These are phyloP conservation scores for Exaiptasia diaphana DNA, from an alignment of 64 coral and sea anemone species.

Conservation along the genomic window DNA sequence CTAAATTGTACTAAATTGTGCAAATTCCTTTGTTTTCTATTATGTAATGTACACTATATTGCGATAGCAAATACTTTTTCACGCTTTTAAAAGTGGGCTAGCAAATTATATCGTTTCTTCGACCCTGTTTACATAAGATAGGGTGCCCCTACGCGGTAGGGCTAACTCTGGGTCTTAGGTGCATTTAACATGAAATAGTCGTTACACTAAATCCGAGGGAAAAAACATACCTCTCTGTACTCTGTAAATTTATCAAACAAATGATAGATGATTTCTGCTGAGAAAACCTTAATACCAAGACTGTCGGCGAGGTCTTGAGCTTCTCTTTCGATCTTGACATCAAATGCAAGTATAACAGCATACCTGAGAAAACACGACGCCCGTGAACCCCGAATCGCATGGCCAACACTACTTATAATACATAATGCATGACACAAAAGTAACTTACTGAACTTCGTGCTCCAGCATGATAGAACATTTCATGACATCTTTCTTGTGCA, in stretches of 20 bases:
- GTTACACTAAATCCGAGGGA: no score
- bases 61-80: no score
- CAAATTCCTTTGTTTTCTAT: no score
- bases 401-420: neutral
- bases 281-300: constrained; percentile 85
- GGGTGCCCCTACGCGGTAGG: no score
- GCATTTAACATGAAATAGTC: no score
- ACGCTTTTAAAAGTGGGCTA: no score
- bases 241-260: constrained; percentile 96
- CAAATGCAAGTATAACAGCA: constrained; percentile 94
- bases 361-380: constrained; percentile 19
- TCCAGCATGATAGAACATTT: constrained; percentile 97
- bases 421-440: no score
- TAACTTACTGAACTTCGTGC: constrained; percentile 87
- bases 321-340: constrained; percentile 87
- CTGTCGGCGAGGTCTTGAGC: constrained; percentile 92
- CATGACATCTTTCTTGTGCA: constrained; percentile 97
- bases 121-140: no score
- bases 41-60: no score
- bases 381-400: neutral
- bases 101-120: no score
- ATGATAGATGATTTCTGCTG: constrained; percentile 97
- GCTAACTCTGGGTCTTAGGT: no score
- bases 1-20: no score
- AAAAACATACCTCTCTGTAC: constrained; percentile 88